Evolutionary conservation across 2,888 invertebrate species (phyloP).

Genomic region (Chrysodeixis includens): DNA sequence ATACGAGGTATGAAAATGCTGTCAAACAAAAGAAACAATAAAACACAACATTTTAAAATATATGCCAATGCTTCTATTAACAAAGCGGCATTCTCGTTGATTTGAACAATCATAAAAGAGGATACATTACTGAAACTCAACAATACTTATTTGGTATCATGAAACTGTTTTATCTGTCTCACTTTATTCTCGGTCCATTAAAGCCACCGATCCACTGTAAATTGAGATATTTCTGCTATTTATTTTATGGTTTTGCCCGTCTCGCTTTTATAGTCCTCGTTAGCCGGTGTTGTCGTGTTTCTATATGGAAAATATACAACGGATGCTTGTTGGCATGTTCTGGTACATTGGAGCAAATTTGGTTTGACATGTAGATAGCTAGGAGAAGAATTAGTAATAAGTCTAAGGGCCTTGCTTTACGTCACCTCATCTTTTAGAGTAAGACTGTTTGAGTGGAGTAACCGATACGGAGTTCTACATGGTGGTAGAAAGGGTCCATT

Average conservation of each 20-base stretch:
- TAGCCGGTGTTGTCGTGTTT: conserved; percentile 23
- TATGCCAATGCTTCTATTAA: conserved; percentile 16
- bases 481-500: too few species aligned
- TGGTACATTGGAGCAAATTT: neutral
- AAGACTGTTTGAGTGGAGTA: too few species aligned
- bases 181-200: conserved; percentile 55
- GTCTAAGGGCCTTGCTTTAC: too few species aligned
- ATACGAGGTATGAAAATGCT: too few species aligned
- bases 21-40: neutral
- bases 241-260: conserved; percentile 45
- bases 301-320: conserved; percentile 31
- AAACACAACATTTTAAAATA: conserved; percentile 21
- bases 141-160: conserved; percentile 48
- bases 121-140: conserved; percentile 43
- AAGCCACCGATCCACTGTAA: conserved; percentile 47
- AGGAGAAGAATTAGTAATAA: neutral
- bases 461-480: too few species aligned
- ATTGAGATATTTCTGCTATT: conserved; percentile 51
- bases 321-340: neutral
- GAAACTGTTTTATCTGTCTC: conserved; percentile 53
- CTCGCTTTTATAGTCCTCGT: conserved; percentile 37
- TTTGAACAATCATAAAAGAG: conserved; percentile 43
- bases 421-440: too few species aligned
- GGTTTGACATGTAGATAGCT: neutral
- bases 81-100: conserved; percentile 32